Evolutionary conservation across 1,140 invertebrate species (phyloP).

Genomic region (Brachionus plicatilis): DNA sequence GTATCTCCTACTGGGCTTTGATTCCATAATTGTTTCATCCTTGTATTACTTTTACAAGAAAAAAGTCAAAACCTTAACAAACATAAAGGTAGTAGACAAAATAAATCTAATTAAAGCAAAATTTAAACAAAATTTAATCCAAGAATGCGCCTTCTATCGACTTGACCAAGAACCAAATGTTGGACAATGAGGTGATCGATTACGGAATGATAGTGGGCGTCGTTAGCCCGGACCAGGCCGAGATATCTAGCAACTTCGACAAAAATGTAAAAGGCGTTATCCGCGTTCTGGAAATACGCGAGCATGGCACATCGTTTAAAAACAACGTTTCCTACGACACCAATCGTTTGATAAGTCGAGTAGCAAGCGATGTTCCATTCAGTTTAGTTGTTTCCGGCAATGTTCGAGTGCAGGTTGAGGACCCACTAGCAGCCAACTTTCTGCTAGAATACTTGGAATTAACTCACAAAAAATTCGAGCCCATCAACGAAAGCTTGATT

Average conservation of each 20-base stretch:
- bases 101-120: not conserved
- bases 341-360: not conserved
- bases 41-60: constrained; percentile 31
- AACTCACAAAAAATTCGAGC: constrained; percentile 22
- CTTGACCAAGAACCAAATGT: not conserved
- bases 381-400: constrained; percentile 7
- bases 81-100: not conserved
- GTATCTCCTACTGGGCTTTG: constrained; percentile 25
- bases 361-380: constrained; percentile 16
- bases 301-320: not conserved
- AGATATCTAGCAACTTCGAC: constrained; percentile 12
- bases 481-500: not conserved
- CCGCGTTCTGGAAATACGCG: not conserved
- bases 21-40: constrained; percentile 12
- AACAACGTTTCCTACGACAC: constrained; percentile 15
- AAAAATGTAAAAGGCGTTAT: constrained; percentile 2
- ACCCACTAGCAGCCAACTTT: not conserved
- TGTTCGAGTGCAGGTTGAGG: not conserved
- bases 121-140: not conserved
- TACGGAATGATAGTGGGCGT: constrained; percentile 20
- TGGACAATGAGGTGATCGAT: constrained; percentile 3
- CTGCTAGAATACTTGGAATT: constrained; percentile 16
- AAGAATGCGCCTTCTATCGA: constrained; percentile 15
- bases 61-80: not conserved
- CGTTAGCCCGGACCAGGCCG: not conserved